phyloP scores from a whole-genome alignment of 2,888 invertebrate genomes.

The Cactoblastis cactorum region DNA sequence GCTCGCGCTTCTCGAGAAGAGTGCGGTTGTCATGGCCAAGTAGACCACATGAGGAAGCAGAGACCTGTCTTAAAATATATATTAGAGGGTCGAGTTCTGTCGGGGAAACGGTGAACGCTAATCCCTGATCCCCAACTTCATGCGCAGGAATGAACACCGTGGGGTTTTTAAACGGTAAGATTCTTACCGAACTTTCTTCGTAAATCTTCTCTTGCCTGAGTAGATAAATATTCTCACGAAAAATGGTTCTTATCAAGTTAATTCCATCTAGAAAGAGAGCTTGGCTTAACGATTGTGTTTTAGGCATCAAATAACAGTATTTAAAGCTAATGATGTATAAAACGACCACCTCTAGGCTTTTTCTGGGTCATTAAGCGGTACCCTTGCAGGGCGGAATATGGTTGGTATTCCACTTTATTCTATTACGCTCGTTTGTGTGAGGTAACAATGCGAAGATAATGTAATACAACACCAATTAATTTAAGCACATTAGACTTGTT shows the following conservation, averaged over 20 bases:
- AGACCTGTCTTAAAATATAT: no score
- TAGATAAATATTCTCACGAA: no score
- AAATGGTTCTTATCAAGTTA: neutral
- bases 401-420: slow-evolving; percentile 11
- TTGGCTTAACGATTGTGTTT: slow-evolving; percentile 2
- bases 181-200: no score
- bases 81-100: no score
- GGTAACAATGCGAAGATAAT: neutral
- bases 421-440: neutral
- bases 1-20: no score
- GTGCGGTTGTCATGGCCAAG: no score
- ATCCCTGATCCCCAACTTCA: no score
- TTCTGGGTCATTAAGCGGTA: slow-evolving; percentile 20
- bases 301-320: slow-evolving; percentile 21
- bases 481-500: neutral
- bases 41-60: no score
- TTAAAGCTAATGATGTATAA: slow-evolving; percentile 26
- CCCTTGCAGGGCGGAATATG: slow-evolving; percentile 10
- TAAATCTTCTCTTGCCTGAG: no score
- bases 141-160: no score
- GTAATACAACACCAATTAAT: neutral
- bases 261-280: neutral
- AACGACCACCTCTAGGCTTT: slow-evolving; percentile 19
- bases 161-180: no score
- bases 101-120: no score